Percentiles rank a stretch among this genome's conserved stretches.
Conservation (phyloP, 2,888 invertebrate genomes). For the Steinernema scapterisci region DNA sequence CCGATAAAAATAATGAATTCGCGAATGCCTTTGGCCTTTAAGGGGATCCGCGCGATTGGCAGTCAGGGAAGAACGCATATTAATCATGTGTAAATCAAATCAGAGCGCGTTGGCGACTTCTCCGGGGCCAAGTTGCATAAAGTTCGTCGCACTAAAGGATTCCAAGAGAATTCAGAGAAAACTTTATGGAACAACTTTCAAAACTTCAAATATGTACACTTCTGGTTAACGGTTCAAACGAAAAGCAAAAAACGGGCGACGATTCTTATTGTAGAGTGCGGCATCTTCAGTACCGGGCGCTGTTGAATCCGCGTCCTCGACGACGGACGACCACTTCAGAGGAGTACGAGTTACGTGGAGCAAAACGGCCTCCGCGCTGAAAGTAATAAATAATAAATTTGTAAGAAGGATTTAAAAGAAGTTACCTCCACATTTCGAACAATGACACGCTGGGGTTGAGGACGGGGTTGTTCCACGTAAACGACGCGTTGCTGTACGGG, state of each 20-base stretch:
- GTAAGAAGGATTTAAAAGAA: neutral
- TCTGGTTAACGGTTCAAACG: neutral
- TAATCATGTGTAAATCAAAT: neutral
- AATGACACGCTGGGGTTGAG: constrained; percentile 17
- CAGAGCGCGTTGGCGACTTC: no score
- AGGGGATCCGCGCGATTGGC: neutral
- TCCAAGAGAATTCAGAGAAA: neutral
- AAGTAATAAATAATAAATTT: neutral
- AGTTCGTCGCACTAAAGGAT: no score
- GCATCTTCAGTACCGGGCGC: neutral
- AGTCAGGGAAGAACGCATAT: neutral
- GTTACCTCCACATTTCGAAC: constrained; percentile 7
- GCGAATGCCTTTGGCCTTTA: neutral
- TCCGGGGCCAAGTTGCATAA: no score
- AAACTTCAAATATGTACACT: constrained; percentile 3
- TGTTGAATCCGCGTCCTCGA: constrained; percentile 14
- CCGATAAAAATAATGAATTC: neutral
- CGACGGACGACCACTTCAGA: constrained; percentile 13
- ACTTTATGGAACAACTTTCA: neutral
- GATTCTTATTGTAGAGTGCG: neutral
- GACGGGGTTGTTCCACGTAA: constrained; percentile 8
- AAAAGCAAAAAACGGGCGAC: neutral
- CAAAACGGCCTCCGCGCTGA: constrained; percentile 13
- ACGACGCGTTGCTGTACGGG: constrained; percentile 9
- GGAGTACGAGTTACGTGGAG: neutral